phyloP scores from a whole-genome alignment of 2,797 vertebrate species.

The Sphaeramia orbicularis region DNA sequence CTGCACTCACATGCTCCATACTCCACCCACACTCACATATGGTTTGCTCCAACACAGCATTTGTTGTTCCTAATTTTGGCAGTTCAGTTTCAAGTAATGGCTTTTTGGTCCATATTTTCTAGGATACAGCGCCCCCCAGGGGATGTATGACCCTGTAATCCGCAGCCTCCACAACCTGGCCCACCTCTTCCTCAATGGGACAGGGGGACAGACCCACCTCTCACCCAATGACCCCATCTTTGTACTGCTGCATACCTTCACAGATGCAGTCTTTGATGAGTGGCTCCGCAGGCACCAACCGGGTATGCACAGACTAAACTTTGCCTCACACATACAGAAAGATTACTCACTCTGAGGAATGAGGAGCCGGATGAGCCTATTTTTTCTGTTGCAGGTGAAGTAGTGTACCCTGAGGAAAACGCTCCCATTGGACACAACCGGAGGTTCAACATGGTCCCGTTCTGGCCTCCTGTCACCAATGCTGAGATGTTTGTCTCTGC shows the following conservation, averaged over 20 bases:
- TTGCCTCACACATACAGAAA: neutral
- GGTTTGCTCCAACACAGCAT: conserved; percentile 54
- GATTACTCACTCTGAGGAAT: neutral
- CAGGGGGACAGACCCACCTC: conserved; percentile 95
- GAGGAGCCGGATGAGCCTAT: neutral
- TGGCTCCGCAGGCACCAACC: conserved; percentile 91
- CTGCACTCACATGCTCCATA: conserved; percentile 25
- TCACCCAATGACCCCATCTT: conserved; percentile 98
- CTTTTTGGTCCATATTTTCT: conserved; percentile 20
- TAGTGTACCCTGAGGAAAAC: conserved; percentile 92
- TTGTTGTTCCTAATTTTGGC: conserved; percentile 61
- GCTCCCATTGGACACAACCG: conserved; percentile 96
- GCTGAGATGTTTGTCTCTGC: conserved; percentile 95
- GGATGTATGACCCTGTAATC: conserved; percentile 91
- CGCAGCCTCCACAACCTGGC: conserved; percentile 97
- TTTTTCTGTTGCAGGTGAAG: conserved; percentile 83
- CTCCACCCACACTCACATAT: conserved; percentile 61
- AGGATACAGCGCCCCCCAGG: conserved; percentile 96
- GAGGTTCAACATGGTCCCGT: conserved; percentile 97
- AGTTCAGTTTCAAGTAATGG: conserved; percentile 28
- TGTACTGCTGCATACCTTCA: conserved; percentile 95
- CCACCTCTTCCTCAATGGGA: conserved; percentile 97
- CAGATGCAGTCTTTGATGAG: conserved; percentile 96
- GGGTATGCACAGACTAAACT: conserved; percentile 76
- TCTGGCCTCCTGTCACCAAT: conserved; percentile 96